Base-by-base conservation (phyloP, 2,113 vertebrate species). In the Cinclus mexicanus region DNA sequence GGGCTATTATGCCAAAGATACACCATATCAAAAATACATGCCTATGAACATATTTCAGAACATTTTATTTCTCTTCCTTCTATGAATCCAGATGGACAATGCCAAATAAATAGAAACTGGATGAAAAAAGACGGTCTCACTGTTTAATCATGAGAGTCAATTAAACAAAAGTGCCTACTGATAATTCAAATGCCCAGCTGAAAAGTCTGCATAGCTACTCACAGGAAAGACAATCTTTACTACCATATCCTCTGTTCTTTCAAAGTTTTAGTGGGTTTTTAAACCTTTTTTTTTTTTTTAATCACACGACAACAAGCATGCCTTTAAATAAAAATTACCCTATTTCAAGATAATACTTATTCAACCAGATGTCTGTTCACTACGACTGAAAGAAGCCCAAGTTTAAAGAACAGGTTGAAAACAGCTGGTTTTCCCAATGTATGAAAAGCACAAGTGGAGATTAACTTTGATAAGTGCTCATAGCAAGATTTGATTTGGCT, bases 381-480 rank as follows among this genome's bases (percentile, higher is more conserved):
- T 52, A 59, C 23, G 33, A 57, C 22, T 60, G 63, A 71, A 87
- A 57, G 12, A 87, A 80, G 26, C 1, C 1, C 37, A 87, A 5
- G 24, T 88, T 90, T 83, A 86, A 91, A 93, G 56, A 55, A 90
- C 44, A 92, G 79, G 65, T 49, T 71, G 65, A 94, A 83, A 85
- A 18, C 52, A 95, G 75, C 18, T 87, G 59, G 2, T 71, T 93
- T 81, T 64, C 59, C 22, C 52, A 37, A 55, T 64, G 89, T 87
- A 56, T 92, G 85, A 92, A 93, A 77, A 50, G 50, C 31, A 69
- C 39, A 94, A 78, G 75, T 86, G 28, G 20, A 86, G 71, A 89
- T 90, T 65, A 95, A 71, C 44, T 93, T 76, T 39, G 25, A 2
- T 65, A 84, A 67, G 18, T 64, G 44, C 71, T 87, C 87, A 63